Evolutionary conservation across 2,113 vertebrate genomes (phyloP), one percentile per base, ranked within the genome.

Genomic region (Syngnathus scovelli): DNA sequence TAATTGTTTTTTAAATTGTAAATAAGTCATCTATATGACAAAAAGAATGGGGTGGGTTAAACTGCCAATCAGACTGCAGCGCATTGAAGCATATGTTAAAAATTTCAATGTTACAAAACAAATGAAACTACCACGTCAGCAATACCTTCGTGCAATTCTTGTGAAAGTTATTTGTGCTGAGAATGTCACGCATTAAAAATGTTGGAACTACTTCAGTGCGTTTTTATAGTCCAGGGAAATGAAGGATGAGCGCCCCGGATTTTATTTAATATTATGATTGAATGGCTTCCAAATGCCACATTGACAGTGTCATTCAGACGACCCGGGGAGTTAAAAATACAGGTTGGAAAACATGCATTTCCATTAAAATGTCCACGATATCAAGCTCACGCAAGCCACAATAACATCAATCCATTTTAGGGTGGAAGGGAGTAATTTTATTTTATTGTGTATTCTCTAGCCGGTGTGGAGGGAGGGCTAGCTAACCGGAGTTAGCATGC

Each of bases 401-500:
- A 15, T 7, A 3, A 8, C 23, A 60, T 39, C 19, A 5, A 7
- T 6, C 27, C 13, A 43, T 36, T 54, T 18, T 48, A 21, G 27
- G 27, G 3, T 33, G 27, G 3, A 33, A 33, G 2, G 27, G 27
- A 33, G 27, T 64, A n/a, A 37, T 2, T 27, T 46, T 68, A 21
- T 70, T 51, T 72, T 72, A 72, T 72, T 69, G 61, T 84, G 70
- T 63, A 36, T 54, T 11, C 37, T 44, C 63, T 27, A 33, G 51
- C 2, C 23, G 16, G 15, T 0, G 7, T 11, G 46, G 38, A n/a
- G 21, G 7, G 23, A 7, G 1, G 46, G 41, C 39, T 7, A 46
- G 83, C 79, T 82, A 86, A 46, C 68, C 11, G 0, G 2, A 39
- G 72, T 68, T 83, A 83, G 72, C 69, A 37, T 13, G 77, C 64